These are phyloP conservation scores for Bicyclus anynana DNA, from an alignment of 1,140 invertebrate species.

Conservation along the genomic window DNA sequence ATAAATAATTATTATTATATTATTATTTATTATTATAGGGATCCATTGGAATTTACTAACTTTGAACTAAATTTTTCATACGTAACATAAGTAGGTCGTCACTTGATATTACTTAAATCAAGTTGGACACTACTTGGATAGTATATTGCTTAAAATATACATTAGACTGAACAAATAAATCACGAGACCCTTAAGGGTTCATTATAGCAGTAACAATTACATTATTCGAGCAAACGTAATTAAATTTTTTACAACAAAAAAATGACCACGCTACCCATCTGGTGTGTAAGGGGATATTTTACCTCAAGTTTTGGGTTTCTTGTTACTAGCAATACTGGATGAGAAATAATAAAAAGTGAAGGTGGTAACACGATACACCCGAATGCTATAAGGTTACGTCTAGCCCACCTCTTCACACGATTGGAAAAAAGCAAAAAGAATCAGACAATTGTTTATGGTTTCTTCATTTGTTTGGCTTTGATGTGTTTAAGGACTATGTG, in stretches of 20 bases:
- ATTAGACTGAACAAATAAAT: too few species aligned
- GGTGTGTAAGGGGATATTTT: constrained; percentile 49
- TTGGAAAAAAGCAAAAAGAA: neutral
- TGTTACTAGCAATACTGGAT: constrained; percentile 12
- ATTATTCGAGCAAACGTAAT: neutral
- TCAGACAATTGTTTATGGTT: neutral
- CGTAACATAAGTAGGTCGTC: too few species aligned
- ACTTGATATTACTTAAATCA: too few species aligned
- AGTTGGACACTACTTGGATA: too few species aligned
- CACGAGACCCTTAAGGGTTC: neutral
- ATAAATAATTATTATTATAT: too few species aligned
- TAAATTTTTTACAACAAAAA: constrained; percentile 3
- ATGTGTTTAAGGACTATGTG: too few species aligned
- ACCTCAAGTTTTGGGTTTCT: constrained; percentile 46
- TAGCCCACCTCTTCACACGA: constrained; percentile 51
- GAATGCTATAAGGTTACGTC: constrained; percentile 53
- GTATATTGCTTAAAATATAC: too few species aligned
- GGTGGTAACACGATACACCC: constrained; percentile 50
- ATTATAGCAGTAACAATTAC: neutral
- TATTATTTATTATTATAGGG: too few species aligned
- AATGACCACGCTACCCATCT: constrained; percentile 10
- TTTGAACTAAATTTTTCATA: too few species aligned
- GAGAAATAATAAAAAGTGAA: constrained; percentile 34
- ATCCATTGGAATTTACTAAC: too few species aligned
- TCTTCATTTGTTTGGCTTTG: neutral